Base-by-base conservation (phyloP, 2,113 vertebrate genomes). In the Hippocampus comes region DNA sequence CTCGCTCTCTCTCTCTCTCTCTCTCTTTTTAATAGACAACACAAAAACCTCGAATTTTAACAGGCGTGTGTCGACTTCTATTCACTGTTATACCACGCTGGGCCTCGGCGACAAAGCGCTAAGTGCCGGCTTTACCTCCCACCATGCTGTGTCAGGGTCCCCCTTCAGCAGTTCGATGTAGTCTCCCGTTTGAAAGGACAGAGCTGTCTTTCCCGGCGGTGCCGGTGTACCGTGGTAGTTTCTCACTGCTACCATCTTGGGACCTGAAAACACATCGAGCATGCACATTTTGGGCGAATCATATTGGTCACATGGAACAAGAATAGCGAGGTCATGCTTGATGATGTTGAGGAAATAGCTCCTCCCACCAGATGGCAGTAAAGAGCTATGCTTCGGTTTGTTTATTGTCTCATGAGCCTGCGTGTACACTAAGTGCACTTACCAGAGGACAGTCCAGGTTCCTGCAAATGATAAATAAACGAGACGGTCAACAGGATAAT, bases 171-270 rank as follows among this genome's bases (percentile, higher is more conserved):
- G 93, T 90, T 99, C 97, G 0, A 99, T 95, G 70, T 96, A 93
- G 0, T 99, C 97, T 17, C 97, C 97, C 0, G 87, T 94, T 77
- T 98, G 97, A 53, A 99, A 96, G 0, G 93, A 93, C 42, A 99
- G 92, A 9, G 93, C 91, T 0, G 92, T 90, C 67, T 97, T 98
- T 67, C 94, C 95, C 0, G 93, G 92, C 0, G 96, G 95, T 0
- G 93, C 88, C 0, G 96, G 97, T 42, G 88, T 95, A 2, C 97
- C 97, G 0, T 96, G 95, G 84, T 98, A 99, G 83, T 95, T 96
- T 89, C 96, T 96, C 59, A 97, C 87, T 0, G 95, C 96, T 78
- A 98, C 94, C 97, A 99, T 99, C 89, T 95, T 98, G 66, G 97
- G 97, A 82, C 97, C 97, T 99, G 73, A n/a, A 70, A 23, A 69